Percentiles rank a stretch among this genome's conserved stretches.
Evolutionary conservation across 2,888 invertebrate genomes (phyloP).

Genomic region (Ectropis crepuscularia): DNA sequence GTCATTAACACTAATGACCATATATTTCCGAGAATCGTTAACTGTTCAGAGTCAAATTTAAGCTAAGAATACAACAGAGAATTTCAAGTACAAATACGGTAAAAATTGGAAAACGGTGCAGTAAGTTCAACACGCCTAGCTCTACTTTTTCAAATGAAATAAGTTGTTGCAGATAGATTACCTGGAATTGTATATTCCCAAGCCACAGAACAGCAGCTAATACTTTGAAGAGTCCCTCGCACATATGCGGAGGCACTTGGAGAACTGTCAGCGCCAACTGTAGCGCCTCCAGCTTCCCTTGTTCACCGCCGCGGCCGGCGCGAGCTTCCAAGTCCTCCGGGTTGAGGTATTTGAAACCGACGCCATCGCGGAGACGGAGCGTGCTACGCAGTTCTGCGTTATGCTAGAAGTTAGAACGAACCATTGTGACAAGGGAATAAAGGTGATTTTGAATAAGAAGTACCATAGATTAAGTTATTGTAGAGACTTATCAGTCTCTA

Average conservation of each 20-base stretch:
- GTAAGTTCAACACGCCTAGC: too few species aligned
- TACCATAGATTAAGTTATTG: too few species aligned
- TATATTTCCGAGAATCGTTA: too few species aligned
- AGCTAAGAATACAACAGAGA: too few species aligned
- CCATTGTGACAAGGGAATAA: too few species aligned
- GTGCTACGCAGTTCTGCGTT: conserved; percentile 90
- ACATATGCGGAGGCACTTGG: conserved; percentile 93
- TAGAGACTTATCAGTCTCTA: too few species aligned
- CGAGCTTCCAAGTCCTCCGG: conserved; percentile 88
- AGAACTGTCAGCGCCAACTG: conserved; percentile 95
- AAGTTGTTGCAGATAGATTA: conserved; percentile 43
- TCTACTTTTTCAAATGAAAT: neutral
- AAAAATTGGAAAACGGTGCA: neutral
- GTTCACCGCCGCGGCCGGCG: conserved; percentile 67
- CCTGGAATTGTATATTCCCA: conserved; percentile 93
- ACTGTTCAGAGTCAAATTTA: too few species aligned
- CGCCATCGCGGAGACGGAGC: conserved; percentile 89
- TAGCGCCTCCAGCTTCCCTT: conserved; percentile 90
- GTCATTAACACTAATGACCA: too few species aligned
- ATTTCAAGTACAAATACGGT: too few species aligned
- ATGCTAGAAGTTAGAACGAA: conserved; percentile 66
- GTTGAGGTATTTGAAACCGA: conserved; percentile 92
- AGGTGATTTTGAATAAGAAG: too few species aligned
- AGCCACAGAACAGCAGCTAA: conserved; percentile 95
- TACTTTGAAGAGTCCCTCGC: conserved; percentile 95